Percentiles rank a stretch among this genome's conserved stretches.
Conservation (phyloP, 2,113 vertebrate genomes). For the Pteropus alecto region DNA sequence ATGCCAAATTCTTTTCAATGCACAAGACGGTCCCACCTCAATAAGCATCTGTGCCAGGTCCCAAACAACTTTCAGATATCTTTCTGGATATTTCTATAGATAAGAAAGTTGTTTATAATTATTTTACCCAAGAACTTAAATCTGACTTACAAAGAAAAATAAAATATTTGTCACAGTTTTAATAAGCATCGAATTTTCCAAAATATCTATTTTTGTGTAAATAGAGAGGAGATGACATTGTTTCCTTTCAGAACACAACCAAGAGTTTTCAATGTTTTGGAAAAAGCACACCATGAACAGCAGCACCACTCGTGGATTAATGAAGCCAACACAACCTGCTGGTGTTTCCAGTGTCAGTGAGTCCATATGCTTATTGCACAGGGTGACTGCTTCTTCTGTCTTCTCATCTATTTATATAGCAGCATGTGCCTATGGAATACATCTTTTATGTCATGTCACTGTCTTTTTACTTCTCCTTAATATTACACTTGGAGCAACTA, state of each 20-base stretch:
- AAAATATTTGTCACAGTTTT: background rate
- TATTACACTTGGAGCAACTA: background rate
- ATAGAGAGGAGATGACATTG: background rate
- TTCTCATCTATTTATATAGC: background rate
- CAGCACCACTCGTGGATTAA: background rate
- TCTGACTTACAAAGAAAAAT: background rate
- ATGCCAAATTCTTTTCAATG: background rate
- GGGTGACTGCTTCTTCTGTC: background rate
- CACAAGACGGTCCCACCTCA: background rate
- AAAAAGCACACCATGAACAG: background rate
- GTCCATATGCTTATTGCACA: background rate
- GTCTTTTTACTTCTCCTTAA: background rate
- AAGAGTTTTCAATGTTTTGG: background rate
- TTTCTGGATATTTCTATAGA: background rate
- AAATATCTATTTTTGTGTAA: background rate
- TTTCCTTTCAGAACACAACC: background rate
- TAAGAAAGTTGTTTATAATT: background rate
- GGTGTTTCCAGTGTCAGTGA: accelerated
- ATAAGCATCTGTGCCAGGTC: background rate
- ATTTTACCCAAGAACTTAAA: background rate
- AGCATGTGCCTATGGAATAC: background rate
- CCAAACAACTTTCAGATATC: background rate
- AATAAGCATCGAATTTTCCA: background rate
- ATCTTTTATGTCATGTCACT: background rate
- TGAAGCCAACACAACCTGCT: background rate